Evolutionary conservation across 2,113 vertebrate genomes (phyloP), one percentile per base, ranked within the genome.

Genomic region (Drymodes brunneopygia): DNA sequence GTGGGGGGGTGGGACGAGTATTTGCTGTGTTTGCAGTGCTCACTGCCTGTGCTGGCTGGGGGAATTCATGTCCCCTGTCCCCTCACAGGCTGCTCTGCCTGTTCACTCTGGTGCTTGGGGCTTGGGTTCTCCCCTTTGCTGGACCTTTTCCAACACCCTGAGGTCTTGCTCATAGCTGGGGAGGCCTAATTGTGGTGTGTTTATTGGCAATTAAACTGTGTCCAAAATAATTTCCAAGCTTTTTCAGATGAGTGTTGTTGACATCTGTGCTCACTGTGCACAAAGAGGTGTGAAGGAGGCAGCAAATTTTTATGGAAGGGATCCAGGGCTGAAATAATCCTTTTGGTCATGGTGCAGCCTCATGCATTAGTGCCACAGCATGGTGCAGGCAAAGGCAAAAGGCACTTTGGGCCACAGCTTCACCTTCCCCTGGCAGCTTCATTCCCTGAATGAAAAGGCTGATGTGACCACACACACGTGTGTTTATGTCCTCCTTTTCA

Each of bases 381-480:
- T 45, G 31, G 15, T 31, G 40, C 28, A 35, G 51, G 56, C 31
- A 79, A 40, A 85, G 77, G 44, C 31, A 74, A 84, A 77, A 66
- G 35, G 29, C 9, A n/a, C 9, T 77, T 47, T 36, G 75, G 58
- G 25, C 10, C 48, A 54, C 40, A 61, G 44, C 38, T 92, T 71
- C 71, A 38, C 12, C 10, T 69, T 75, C 16, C 25, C 9, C 12
- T 47, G 15, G 29, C 54, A 72, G 56, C 53, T 54, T 50, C 23
- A 19, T 79, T 88, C 90, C 66, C 45, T 57, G 38, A 57, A 85
- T 40, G 40, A 67, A 67, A 65, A 28, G 57, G 27, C 18, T 75
- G 29, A 61, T 36, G 28, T 71, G 81, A 71, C 21, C 12, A 22
- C 27, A 24, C 9, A 7, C 3, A 9, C 0, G 0, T 25, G 40